Base-by-base conservation (phyloP, 53 echinoderm and acorn worm genomes). In the Echinarachnius parma region DNA sequence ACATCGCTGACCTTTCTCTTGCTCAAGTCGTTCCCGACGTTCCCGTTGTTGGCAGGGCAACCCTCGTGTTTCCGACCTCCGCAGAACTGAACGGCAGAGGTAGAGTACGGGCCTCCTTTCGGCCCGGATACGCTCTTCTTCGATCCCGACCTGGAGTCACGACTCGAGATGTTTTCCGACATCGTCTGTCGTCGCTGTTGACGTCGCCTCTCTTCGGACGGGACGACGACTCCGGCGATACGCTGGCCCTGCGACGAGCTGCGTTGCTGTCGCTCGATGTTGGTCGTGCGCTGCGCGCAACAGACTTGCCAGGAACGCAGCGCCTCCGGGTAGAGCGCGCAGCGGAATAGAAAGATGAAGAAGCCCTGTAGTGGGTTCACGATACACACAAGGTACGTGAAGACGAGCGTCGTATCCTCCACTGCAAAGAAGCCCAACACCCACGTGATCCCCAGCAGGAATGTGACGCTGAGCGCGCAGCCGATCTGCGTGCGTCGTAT, bases 341-440 rank as follows among this genome's bases (percentile, higher is more conserved):
- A 92, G 2, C 92, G 88, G 59, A 92, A 92, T 19, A 92, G 58
- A 55, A 92, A 92, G 28, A 92, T 92, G 79, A 92, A 92, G 33
- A 92, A 92, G 0, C 92, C 90, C 66, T 89, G 90, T 35, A 89
- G 35, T 21, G 90, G 82, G 57, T 89, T 89, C 35, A 92, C 66
- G 31, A 88, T 82, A 20, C 86, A 83, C 61, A 88, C 88, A 45
- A 92, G 60, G 39, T 92, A 92, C 52, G 88, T 84, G 34, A 92
- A 87, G 28, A 66, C 79, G 1, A 88, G 27, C 26, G 92, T 88
- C 15, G 88, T 88, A 13, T 66, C 57, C 4, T 84, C 78, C 9
- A 92, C 60, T 13, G 88, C 84, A 4, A 92, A 84, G 70, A 88
- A 76, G 24, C 88, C 85, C n/a, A 88, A 64, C 20, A 92, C 64